phyloP scores from a whole-genome alignment of 2,113 vertebrate genomes.

The Cyanoramphus novaezelandiae region DNA sequence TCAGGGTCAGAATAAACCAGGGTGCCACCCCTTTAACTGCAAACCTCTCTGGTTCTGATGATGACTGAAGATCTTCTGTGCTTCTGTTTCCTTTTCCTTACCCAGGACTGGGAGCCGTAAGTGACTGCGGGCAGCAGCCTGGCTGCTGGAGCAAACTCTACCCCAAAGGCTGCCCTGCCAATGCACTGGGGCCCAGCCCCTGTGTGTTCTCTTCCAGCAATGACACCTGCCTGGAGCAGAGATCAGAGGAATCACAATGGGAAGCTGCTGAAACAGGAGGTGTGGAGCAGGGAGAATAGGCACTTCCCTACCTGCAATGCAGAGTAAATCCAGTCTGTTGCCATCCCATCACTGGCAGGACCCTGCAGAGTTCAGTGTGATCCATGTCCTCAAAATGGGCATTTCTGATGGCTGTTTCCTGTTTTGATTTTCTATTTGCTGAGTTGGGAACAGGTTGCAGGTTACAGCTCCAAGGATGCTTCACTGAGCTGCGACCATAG shows the following conservation, averaged over 20 bases:
- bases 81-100: background rate
- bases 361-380: background rate
- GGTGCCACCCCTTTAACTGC: background rate
- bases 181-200: background rate
- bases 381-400: background rate
- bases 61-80: rapidly evolving
- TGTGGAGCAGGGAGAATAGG: background rate
- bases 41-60: background rate
- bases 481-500: background rate
- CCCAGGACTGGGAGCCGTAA: background rate
- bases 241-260: too few species aligned
- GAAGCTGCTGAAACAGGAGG: background rate
- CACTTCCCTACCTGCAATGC: rapidly evolving
- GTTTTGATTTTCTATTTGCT: background rate
- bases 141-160: background rate
- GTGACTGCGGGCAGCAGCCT: background rate
- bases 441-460: background rate
- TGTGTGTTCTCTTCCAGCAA: background rate
- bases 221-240: background rate
- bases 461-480: background rate
- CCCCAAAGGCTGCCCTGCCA: background rate
- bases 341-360: background rate
- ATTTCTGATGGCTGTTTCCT: background rate
- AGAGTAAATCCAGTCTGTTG: background rate
- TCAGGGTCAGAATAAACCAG: background rate